Evolutionary conservation across 1,140 invertebrate species (phyloP).

Genomic region (Euura saliciscinereae): DNA sequence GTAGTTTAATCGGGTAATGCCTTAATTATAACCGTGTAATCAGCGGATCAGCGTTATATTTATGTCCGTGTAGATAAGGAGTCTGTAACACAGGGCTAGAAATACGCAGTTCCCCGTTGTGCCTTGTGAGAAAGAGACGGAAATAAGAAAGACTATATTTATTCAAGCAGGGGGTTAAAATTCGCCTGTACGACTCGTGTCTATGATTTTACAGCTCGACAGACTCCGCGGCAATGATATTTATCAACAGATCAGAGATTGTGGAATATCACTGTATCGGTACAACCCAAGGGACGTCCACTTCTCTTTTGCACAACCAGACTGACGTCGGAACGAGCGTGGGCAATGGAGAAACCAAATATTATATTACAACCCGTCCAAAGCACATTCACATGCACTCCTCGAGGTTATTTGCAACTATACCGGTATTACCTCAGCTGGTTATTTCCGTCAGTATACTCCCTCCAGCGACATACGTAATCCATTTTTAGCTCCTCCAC

Average conservation of each 20-base stretch:
- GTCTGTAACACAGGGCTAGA: not conserved
- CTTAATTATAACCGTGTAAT: not conserved
- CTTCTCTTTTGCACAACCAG: not conserved
- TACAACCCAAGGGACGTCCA: not conserved
- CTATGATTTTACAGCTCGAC: slow-evolving; percentile 44
- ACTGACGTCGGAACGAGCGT: no score
- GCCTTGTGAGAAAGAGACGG: not conserved
- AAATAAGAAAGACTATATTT: no score
- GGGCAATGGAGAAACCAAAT: no score
- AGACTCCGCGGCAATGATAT: slow-evolving; percentile 43
- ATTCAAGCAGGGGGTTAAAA: not conserved
- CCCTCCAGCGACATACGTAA: no score
- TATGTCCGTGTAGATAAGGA: not conserved
- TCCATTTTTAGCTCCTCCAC: no score
- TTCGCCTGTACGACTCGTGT: not conserved
- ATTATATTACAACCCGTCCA: no score
- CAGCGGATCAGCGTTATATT: not conserved
- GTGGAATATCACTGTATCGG: not conserved
- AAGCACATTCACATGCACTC: no score
- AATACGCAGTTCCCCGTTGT: not conserved
- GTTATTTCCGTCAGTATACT: no score
- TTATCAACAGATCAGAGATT: slow-evolving; percentile 42
- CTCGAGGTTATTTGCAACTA: no score
- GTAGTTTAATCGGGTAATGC: slow-evolving; percentile 1
- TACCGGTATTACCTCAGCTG: no score